Evolutionary conservation across 2,888 invertebrate genomes (phyloP), one percentile per base, ranked within the genome.

Genomic region (Harpalus rufipes): DNA sequence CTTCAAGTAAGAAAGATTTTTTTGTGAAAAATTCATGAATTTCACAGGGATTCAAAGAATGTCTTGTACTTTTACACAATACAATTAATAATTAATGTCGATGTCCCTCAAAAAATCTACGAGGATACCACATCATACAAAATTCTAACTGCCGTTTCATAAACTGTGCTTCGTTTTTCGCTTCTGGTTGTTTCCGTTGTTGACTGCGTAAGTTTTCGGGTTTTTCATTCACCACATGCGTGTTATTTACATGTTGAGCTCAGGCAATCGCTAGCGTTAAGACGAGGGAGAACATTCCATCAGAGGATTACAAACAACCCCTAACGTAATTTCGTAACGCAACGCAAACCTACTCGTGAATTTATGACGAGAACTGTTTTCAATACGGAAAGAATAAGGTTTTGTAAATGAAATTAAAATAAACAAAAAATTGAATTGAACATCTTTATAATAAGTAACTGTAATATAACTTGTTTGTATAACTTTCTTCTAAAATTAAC

Each of bases 141-240:
- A 51, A 12, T 51, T 51, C 44, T 0, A 51, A 51, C 44, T 12
- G 44, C 10, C 44, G 44, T 51, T 8, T 12, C 44, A 51, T 51
- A 51, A 51, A 51, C 10, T 51, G 10, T 10, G 10, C 10, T 51
- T 51, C 44, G 44, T 5, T 32, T 51, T 51, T 51, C 44, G 44
- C 44, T 8, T 51, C 44, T 51, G 44, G 10, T 51, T 51, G 44
- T 51, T 51, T 51, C 32, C 5, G 12, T 12, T 51, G 8, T 51
- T 51, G 44, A 51, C 44, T 51, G 44, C 44, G 44, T 51, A 51
- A 51, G 44, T 51, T 51, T 51, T 51, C 44, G 44, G 44, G 44
- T 51, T 51, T 51, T 51, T 51, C 44, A 2, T 51, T 12, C 44
- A 12, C 44, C 44, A 51, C 44, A 51, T 51, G 44, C 44, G 44